phyloP scores from a whole-genome alignment of 2,113 vertebrate species.

The Peromyscus maniculatus region DNA sequence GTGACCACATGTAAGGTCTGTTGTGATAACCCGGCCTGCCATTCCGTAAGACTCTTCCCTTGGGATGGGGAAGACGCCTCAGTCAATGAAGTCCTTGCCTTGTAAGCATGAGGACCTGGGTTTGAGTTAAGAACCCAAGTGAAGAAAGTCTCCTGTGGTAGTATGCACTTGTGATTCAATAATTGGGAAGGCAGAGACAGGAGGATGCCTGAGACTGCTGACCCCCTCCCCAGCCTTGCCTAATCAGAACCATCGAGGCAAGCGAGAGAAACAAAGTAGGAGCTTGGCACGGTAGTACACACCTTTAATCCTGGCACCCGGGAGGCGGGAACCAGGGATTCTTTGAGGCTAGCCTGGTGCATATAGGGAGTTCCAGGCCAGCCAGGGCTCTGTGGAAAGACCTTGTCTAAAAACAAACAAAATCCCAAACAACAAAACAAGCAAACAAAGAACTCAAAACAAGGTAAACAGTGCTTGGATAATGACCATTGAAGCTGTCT shows the following conservation, averaged over 20 bases:
- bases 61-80: background rate
- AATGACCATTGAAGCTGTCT: background rate
- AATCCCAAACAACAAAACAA: background rate
- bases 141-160: background rate
- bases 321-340: background rate
- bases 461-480: background rate
- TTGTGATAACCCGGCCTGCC: background rate
- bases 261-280: background rate
- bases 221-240: background rate
- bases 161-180: background rate
- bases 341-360: background rate
- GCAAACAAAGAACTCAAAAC: background rate
- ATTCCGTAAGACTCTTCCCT: background rate
- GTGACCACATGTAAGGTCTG: background rate
- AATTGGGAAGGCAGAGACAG: background rate
- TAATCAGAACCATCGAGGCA: background rate
- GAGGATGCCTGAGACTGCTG: background rate
- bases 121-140: background rate
- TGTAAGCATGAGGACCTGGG: background rate
- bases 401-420: background rate
- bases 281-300: background rate
- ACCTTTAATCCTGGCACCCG: background rate
- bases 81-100: background rate
- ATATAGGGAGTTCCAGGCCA: background rate
- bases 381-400: background rate